phyloP scores from a whole-genome alignment of 2,797 vertebrate species.

The Acanthiza pusilla region DNA sequence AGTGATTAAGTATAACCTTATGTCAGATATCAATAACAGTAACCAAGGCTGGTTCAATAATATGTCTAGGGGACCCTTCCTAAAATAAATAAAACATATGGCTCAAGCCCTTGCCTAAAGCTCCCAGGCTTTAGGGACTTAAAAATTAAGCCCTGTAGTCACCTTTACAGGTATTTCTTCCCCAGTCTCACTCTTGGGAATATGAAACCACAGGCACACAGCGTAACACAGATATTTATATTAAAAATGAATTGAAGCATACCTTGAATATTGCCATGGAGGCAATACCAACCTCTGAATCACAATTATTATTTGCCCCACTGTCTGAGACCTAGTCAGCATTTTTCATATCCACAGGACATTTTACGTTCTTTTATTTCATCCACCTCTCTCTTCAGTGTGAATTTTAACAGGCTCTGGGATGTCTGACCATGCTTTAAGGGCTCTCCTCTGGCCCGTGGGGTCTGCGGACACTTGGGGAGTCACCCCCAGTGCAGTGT shows the following conservation, averaged over 20 bases:
- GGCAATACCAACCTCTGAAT: conserved; percentile 4
- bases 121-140: conserved; percentile 62
- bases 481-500: not conserved
- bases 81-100: conserved; percentile 69
- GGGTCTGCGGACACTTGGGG: not conserved
- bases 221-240: conserved; percentile 46
- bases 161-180: conserved; percentile 65
- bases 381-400: not conserved
- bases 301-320: conserved; percentile 23
- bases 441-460: not conserved
- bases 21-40: conserved; percentile 67
- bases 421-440: not conserved
- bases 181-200: conserved; percentile 44
- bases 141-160: conserved; percentile 60
- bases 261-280: conserved; percentile 44
- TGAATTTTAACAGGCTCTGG: not conserved
- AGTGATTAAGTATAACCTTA: conserved; percentile 63
- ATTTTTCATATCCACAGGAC: not conserved
- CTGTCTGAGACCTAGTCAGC: not conserved
- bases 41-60: conserved; percentile 63
- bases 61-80: conserved; percentile 52
- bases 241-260: conserved; percentile 62
- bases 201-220: conserved; percentile 51
- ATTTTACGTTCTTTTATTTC: not conserved
- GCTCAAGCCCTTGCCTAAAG: conserved; percentile 53